A percentile compares a stretch with the other conserved stretches of the same genome.
These are phyloP conservation scores for Papilio machaon DNA, from an alignment of 1,140 invertebrate genomes.

Conservation along the genomic window DNA sequence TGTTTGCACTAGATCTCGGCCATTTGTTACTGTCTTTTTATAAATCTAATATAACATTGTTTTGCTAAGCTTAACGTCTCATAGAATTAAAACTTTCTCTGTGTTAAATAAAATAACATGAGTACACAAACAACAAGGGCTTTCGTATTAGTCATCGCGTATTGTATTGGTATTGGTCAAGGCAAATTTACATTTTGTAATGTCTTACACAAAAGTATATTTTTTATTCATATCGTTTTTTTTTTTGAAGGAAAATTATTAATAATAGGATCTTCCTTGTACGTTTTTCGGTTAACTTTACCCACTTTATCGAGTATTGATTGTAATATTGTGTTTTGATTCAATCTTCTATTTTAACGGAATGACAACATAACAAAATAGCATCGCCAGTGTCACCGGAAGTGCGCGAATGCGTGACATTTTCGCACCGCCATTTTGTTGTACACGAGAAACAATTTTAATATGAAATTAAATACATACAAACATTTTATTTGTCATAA, in stretches of 20 bases:
- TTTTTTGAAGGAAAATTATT: neutral
- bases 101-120: neutral
- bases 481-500: conserved; percentile 70
- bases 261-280: neutral
- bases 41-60: neutral
- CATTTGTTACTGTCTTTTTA: conserved; percentile 31
- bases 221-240: neutral
- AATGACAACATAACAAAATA: conserved; percentile 7
- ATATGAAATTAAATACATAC: conserved; percentile 71
- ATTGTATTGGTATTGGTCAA: neutral
- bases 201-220: neutral
- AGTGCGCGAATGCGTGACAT: conserved; percentile 42
- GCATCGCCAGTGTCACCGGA: conserved; percentile 18
- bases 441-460: conserved; percentile 55
- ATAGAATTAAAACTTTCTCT: neutral
- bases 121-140: neutral
- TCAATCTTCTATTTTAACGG: neutral
- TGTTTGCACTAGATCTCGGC: neutral
- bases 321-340: neutral
- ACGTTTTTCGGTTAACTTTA: too few species aligned
- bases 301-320: too few species aligned
- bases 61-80: too few species aligned
- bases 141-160: neutral
- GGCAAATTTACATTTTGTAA: neutral
- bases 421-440: conserved; percentile 58